Conservation (phyloP, 2,113 vertebrate species). For the Alethe diademata region DNA sequence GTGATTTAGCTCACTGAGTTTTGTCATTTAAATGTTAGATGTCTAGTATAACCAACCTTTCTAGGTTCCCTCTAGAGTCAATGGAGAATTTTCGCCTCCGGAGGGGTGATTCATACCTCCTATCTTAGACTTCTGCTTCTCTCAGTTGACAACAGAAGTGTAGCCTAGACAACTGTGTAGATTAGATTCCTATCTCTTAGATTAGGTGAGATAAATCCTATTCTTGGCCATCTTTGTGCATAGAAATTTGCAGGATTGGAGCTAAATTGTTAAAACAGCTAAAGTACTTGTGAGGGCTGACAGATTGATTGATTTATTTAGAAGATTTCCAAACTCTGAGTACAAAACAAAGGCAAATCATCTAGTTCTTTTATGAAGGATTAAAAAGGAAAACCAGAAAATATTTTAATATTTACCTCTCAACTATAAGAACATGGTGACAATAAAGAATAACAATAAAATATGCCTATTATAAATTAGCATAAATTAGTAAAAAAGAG, state of each 20-base stretch:
- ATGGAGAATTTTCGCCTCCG: not conserved
- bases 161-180: slow-evolving; percentile 46
- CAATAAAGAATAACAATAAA: not conserved
- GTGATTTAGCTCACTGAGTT: not conserved
- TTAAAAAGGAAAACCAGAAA: not conserved
- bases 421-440: not conserved
- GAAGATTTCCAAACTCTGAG: not conserved
- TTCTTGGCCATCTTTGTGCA: not conserved
- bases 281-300: not conserved
- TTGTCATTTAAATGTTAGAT: not conserved
- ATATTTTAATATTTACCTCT: not conserved
- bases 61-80: not conserved
- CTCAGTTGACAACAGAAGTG: slow-evolving; percentile 27
- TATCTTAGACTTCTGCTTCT: slow-evolving; percentile 11
- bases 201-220: slow-evolving; percentile 36
- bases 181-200: slow-evolving; percentile 7
- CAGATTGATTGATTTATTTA: not conserved
- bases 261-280: not conserved
- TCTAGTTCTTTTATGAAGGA: not conserved
- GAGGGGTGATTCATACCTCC: slow-evolving; percentile 25
- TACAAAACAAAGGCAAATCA: not conserved
- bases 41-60: not conserved
- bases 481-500: not conserved
- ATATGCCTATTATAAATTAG: not conserved
- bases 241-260: not conserved